These are phyloP conservation scores for Tachyglossus aculeatus DNA, from an alignment of 2,797 vertebrate species.

Conservation along the genomic window DNA sequence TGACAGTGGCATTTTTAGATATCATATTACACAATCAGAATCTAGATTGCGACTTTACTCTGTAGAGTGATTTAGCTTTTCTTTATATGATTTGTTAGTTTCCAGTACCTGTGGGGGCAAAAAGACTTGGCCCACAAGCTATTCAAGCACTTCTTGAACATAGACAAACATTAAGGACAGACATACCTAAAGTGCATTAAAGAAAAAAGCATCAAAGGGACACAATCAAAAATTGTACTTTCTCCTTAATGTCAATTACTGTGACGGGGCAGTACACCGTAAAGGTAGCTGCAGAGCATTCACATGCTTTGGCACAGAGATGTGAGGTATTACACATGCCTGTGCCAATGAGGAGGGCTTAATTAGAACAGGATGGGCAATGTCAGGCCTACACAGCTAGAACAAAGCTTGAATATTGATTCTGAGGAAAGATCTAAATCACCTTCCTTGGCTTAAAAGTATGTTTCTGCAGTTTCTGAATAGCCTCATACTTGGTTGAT, in stretches of 20 bases:
- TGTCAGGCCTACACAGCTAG: constrained; percentile 7
- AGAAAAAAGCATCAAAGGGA: no score
- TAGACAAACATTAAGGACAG: no score
- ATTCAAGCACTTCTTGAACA: no score
- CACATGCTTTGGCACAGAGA: background rate
- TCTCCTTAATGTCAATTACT: constrained; percentile 6
- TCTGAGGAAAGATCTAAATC: background rate
- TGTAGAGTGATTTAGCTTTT: no score
- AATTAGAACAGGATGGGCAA: background rate
- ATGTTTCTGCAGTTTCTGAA: constrained; percentile 8
- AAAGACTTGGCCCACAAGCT: no score
- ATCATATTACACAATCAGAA: no score
- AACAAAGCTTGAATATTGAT: constrained; percentile 1
- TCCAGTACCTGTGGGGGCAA: no score
- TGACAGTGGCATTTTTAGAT: no score
- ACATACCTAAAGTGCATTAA: no score
- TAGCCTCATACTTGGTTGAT: background rate
- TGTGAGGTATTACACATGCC: background rate
- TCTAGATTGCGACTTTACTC: no score
- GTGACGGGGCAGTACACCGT: background rate
- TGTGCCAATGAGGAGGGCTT: constrained; percentile 1
- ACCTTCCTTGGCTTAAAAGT: background rate
- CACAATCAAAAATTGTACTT: no score
- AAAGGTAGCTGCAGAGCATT: background rate
- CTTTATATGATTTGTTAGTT: no score